phyloP scores from a whole-genome alignment of 2,888 invertebrate species.

The Thysanoteuthis rhombus region DNA sequence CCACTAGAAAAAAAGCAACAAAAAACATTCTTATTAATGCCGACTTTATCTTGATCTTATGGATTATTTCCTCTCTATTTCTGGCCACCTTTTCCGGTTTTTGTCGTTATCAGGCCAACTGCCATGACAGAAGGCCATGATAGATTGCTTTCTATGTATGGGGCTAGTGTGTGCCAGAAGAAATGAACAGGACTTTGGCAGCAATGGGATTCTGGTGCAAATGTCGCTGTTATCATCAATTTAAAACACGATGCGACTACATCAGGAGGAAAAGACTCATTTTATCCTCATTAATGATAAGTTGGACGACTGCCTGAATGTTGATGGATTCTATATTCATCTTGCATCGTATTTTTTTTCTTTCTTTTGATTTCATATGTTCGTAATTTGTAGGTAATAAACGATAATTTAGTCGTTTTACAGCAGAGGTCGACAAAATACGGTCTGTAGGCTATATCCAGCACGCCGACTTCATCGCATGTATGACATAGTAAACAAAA shows the following conservation, averaged over 20 bases:
- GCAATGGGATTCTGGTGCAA: background rate
- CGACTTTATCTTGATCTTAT: background rate
- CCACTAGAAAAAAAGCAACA: no score
- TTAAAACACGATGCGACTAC: background rate
- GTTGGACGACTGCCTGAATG: background rate
- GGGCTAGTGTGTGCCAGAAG: background rate
- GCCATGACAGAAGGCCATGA: background rate
- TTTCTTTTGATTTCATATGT: no score
- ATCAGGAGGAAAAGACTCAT: background rate
- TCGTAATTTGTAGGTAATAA: no score
- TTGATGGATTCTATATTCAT: no score
- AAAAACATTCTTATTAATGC: no score
- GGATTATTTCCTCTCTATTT: background rate
- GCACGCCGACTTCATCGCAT: no score
- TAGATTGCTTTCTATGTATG: background rate
- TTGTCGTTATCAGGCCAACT: background rate
- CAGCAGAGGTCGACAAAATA: no score
- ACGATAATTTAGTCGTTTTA: no score
- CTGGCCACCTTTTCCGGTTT: background rate
- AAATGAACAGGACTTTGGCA: background rate
- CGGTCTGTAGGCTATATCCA: no score
- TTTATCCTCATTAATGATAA: background rate
- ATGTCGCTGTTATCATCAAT: background rate
- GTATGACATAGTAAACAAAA: no score
- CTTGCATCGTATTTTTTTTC: no score